Base-by-base conservation (phyloP, 2,113 vertebrate genomes). In the Bagarius yarrelli region DNA sequence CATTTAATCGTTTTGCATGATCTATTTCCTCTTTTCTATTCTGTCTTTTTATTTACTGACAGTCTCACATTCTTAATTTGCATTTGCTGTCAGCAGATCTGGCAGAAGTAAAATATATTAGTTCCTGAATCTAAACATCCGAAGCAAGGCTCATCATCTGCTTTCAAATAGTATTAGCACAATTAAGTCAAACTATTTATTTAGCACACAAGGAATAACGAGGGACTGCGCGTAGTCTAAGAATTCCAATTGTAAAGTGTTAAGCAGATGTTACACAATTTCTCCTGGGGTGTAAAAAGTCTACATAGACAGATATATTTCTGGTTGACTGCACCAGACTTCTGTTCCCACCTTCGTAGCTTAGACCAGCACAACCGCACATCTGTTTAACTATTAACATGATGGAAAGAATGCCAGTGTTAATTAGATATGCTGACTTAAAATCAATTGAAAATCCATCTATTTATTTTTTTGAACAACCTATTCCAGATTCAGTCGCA, bases 341-440 rank as follows among this genome's bases (percentile, higher is more conserved):
- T 88, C 87, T 88, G 88, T 77, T 34, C 87, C 87, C 61, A 78
- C 77, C 84, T 69, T 86, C 87, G 86, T 86, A 76, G 86, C 81
- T 90, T 81, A 56, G 64, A 72, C 66, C 50, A 59, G 72, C 61
- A 82, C 86, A 88, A 82, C 81, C 82, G 88, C 67, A 79, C 63
- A 82, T 85, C 88, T 86, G 88, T 86, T 55, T 84, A 71, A 89
- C 88, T 84, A 87, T 77, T 80, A 78, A 90, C 78, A 80, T 84
- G 88, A 81, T 86, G 83, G 88, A 89, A 84, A 80, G 80, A 89
- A 87, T 70, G 60, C 84, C 86, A 88, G 85, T 85, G 87, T 87
- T 89, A 85, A 85, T 88, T 86, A 75, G 63, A 81, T 60, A 61
- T 76, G 30, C 36, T 71, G 63, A 72, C 69, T 56, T n/a, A 44